phyloP scores from a whole-genome alignment of 1,140 invertebrate species.

The Drosophila hydei region DNA sequence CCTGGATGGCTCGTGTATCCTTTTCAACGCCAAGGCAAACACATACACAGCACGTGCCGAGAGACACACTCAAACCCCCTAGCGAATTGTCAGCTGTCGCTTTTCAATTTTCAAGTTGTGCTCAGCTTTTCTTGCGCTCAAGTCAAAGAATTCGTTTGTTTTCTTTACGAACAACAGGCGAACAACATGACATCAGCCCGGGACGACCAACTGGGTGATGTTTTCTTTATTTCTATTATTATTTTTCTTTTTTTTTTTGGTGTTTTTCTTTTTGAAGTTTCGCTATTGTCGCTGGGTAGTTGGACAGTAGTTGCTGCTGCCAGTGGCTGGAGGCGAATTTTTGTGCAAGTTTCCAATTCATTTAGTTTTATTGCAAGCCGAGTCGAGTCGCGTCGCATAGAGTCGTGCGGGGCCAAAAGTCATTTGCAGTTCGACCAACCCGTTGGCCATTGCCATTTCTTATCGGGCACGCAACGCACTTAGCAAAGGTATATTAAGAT shows the following conservation, averaged over 20 bases:
- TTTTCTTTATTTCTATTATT: conserved; percentile 1
- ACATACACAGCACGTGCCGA: conserved; percentile 29
- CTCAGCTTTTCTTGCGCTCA: conserved; percentile 13
- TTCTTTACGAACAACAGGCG: conserved; percentile 57
- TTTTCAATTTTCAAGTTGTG: conserved; percentile 45
- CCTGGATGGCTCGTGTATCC: conserved; percentile 27
- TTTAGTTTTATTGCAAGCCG: conserved; percentile 73
- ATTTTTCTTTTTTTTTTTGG: conserved; percentile 38
- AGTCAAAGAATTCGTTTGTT: conserved; percentile 53
- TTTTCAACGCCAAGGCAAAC: conserved; percentile 30
- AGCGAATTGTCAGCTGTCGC: conserved; percentile 20
- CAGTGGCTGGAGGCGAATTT: conserved; percentile 57
- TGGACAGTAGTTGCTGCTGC: conserved; percentile 40
- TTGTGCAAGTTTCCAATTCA: conserved; percentile 80
- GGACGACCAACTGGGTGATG: conserved; percentile 25
- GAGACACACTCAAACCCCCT: conserved; percentile 1
- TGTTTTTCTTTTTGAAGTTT: conserved; percentile 52
- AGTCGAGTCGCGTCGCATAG: no score
- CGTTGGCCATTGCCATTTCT: conserved; percentile 34
- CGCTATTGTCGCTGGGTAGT: conserved; percentile 29
- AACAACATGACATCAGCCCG: conserved; percentile 69
- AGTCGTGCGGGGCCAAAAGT: conserved; percentile 60
- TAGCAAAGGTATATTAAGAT: background rate
- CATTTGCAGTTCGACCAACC: conserved; percentile 79
- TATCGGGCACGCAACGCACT: conserved; percentile 16